Evolutionary conservation across 2,888 invertebrate species (phyloP), one percentile per base, ranked within the genome.

Genomic region (Sepioteuthis lessoniana): DNA sequence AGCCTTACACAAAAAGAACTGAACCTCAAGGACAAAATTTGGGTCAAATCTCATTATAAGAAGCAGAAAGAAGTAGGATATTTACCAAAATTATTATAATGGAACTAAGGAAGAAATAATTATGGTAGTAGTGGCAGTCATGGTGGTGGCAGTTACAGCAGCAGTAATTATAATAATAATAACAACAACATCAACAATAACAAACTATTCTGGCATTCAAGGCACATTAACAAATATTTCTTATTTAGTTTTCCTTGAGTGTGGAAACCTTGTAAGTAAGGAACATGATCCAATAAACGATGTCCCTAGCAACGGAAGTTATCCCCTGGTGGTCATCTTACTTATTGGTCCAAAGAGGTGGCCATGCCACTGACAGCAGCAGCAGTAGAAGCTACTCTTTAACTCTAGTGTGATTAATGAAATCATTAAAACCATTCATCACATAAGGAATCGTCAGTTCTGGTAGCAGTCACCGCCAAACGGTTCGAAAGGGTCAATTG

Each of bases 341-440:
- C 76, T 76, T 76, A 76, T 76, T 76, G n/a, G 76, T n/a, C 76
- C 76, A 76, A 76, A n/a, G 76, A 76, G 76, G n/a, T 76, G 76
- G n/a, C 76, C 76, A 76, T 76, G 76, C 76, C 35, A 13, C 76
- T 76, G 76, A 76, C 76, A 76, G 76, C 76, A 76, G n/a, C 76
- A 76, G 76, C n/a, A 76, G 76, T n/a, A 76, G 25, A 55, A 55
- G 76, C 35, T n/a, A 76, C n/a, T 76, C 76, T 76, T 76, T 35
- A 76, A 76, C n/a, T 76, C 76, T 76, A 7, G 35, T 76, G 76
- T 76, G 76, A 76, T 76, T 76, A 76, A 76, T 76, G 76, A 76
- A 76, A 76, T 76, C 76, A 76, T 76, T 76, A 76, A 76, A 76
- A 76, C 76, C 76, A 76, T 76, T 76, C 76, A 76, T 76, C 76